Evolutionary conservation across 1,140 invertebrate genomes (phyloP), one percentile per base, ranked within the genome.

Genomic region (Lineus longissimus): DNA sequence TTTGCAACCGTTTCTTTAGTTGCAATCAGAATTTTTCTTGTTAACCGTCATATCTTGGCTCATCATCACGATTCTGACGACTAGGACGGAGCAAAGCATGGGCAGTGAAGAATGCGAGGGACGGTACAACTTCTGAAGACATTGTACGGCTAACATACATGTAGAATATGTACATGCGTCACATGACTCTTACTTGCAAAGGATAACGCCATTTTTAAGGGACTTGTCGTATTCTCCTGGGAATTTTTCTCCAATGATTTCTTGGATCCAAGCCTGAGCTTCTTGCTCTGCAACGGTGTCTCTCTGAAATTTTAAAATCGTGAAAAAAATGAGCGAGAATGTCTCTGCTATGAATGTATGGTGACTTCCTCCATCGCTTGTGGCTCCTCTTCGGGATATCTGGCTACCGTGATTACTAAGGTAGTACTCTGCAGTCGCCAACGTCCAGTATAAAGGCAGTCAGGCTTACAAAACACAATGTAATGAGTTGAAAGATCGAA

Each of bases 221-320:
- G 96, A 87, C 72, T 98, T 94, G 75, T 98, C 95, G 74, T 76
- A 80, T 19, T 68, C 13, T 11, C 65, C 65, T 31, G 66, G 73
- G 7, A 76, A 74, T 27, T 69, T 70, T 25, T 70, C 73, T 55
- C 91, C 92, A 55, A 93, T 85, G 58, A 97, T 87, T 36, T 85
- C 80, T 82, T 95, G 93, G 64, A 98, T 91, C 95, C 95, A 98
- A 77, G 88, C 87, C 77, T 96, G 89, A 55, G 88, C 88, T 84
- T 97, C 94, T 80, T 91, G 87, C 70, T 92, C 88, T 57, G 76
- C 61, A 54, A 76, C 73, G 40, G 90, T 87, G 80, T 93, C 91
- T 70, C 94, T 89, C 85, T 95, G 25, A 76, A 75, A 51, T 94
- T 89, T 84, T 95, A 25, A 76, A 75, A 51, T 27, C 13, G 43